phyloP scores from a whole-genome alignment of 2,797 vertebrate genomes.

The Onychomys torridus region DNA sequence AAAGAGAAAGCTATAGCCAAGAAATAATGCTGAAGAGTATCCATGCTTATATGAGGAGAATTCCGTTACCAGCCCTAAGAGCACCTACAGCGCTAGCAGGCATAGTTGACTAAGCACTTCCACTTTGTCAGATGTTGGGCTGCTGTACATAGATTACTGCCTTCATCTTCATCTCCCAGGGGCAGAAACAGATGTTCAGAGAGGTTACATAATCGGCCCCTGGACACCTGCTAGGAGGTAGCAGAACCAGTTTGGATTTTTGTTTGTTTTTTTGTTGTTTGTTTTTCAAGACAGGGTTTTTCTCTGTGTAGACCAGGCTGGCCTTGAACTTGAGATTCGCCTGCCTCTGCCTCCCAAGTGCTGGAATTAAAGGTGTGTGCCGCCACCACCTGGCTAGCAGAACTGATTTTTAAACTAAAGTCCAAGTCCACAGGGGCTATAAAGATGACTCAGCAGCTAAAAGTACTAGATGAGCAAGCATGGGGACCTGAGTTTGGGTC shows the following conservation, averaged over 20 bases:
- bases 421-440: background rate
- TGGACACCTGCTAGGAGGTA: background rate
- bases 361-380: background rate
- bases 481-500: background rate
- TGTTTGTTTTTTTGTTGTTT: background rate
- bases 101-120: background rate
- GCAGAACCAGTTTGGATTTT: background rate
- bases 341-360: background rate
- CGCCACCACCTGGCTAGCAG: background rate
- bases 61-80: background rate
- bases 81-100: background rate
- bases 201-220: constrained; percentile 16
- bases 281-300: background rate
- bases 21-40: background rate
- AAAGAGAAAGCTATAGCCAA: constrained; percentile 46
- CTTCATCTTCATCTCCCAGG: constrained; percentile 32
- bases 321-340: background rate
- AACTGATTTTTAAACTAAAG: background rate
- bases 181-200: constrained; percentile 26
- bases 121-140: background rate
- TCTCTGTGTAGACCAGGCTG: background rate
- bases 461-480: background rate
- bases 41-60: background rate
- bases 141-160: background rate
- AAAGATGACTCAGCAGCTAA: background rate